Percentiles rank a stretch among this genome's conserved stretches.
These are phyloP conservation scores for Pararge aegeria DNA, from an alignment of 1,140 invertebrate genomes.

Conservation along the genomic window DNA sequence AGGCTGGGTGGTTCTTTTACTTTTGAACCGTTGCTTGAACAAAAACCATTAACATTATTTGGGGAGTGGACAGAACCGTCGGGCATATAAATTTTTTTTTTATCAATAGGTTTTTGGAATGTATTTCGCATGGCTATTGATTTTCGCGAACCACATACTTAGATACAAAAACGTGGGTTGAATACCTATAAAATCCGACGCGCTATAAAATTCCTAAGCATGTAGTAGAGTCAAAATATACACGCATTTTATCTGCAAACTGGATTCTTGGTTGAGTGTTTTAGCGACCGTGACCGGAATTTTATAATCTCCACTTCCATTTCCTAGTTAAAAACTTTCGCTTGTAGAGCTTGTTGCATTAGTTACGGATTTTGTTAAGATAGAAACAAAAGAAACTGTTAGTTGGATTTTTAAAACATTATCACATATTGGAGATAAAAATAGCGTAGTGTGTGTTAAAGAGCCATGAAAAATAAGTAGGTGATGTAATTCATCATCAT, in stretches of 20 bases:
- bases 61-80: neutral
- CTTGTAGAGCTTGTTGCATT: neutral
- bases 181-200: neutral
- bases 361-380: neutral
- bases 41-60: slow-evolving; percentile 24
- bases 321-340: slow-evolving; percentile 12
- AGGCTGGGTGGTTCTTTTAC: slow-evolving; percentile 19
- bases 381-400: neutral
- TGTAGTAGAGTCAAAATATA: neutral
- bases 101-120: neutral
- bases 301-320: slow-evolving; percentile 6
- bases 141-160: neutral
- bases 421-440: too few species aligned
- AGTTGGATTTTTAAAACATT: too few species aligned
- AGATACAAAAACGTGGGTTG: neutral
- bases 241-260: slow-evolving; percentile 14
- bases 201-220: neutral
- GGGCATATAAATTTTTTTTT: neutral
- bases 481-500: too few species aligned
- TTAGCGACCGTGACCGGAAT: slow-evolving; percentile 11
- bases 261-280: slow-evolving; percentile 1
- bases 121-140: neutral
- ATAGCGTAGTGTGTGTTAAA: too few species aligned
- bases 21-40: slow-evolving; percentile 20
- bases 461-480: too few species aligned